Evolutionary conservation across 2,888 invertebrate species (phyloP), one percentile per base, ranked within the genome.

Genomic region (Ceramica pisi): DNA sequence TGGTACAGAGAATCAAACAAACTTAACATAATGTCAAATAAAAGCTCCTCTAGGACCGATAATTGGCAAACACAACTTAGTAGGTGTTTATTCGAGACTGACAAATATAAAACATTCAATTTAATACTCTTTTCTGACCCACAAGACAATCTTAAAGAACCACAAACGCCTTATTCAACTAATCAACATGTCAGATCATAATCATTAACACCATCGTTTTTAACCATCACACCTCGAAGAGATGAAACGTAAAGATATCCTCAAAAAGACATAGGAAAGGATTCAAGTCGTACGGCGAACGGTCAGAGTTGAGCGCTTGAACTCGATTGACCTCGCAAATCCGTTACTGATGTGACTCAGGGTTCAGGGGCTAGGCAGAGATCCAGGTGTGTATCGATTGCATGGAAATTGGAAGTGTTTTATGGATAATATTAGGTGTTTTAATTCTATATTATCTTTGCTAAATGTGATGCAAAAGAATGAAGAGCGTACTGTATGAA

Each of bases 241-340:
- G 78, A 78, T 71, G 57, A 67, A 71, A 61, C 57, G 65, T 76
- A 63, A 71, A 73, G 82, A 82, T 78, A 81, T 81, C 75, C 67
- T 75, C 72, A 70, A 72, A 75, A 71, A 80, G 69, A 66, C 62
- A 48, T 64, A 69, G 74, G 66, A 61, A 69, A 72, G 75, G 75
- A 85, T 72, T 71, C 71, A 70, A 80, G 80, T 88, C 82, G 87
- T 86, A 73, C 84, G 67, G 85, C 84, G 85, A 85, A 82, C 90
- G 93, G 94, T 94, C 94, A 93, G 92, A 94, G 94, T 94, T 93
- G 92, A 94, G 89, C 88, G 88, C 60, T 87, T 94, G 95, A 94
- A 91, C 95, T 90, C 90, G n/a, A 68, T 75, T 94, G 93, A 95
- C 92, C 95, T 92, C 92, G 88, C 89, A 85, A 89, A 88, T 90